These are phyloP conservation scores for Chionodraco myersi DNA, from an alignment of 2,113 vertebrate genomes.

Conservation along the genomic window DNA sequence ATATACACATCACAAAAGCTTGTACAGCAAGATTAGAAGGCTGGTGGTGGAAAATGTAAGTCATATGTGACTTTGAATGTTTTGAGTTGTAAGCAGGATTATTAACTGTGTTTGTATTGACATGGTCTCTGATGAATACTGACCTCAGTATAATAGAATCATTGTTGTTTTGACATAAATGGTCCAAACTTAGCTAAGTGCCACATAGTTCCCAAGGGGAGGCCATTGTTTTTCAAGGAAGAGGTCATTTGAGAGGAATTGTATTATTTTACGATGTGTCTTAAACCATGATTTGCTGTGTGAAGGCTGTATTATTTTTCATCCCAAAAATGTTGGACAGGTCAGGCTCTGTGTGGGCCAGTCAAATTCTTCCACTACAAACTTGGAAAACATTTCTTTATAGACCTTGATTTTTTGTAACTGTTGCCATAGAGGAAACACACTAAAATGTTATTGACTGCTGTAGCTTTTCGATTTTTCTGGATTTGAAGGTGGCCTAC, in stretches of 20 bases:
- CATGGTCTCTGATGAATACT: conserved; percentile 16
- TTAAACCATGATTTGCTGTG: background rate
- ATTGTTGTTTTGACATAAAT: conserved; percentile 24
- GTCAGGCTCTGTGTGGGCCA: background rate
- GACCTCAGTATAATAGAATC: conserved; percentile 27
- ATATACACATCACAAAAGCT: conserved; percentile 49
- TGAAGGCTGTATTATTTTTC: background rate
- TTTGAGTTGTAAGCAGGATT: conserved; percentile 16
- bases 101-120: conserved; percentile 20
- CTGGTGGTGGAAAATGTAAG: conserved; percentile 20
- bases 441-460: background rate
- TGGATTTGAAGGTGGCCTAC: background rate
- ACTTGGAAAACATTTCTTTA: background rate
- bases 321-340: conserved; percentile 3
- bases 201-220: conserved; percentile 1
- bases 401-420: background rate
- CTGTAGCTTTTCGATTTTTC: background rate
- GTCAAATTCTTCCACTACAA: background rate
- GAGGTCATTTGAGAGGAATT: conserved; percentile 6
- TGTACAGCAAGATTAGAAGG: background rate
- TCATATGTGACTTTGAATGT: conserved; percentile 33
- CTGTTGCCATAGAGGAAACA: background rate
- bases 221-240: background rate
- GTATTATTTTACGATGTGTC: background rate
- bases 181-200: conserved; percentile 29